These are phyloP conservation scores for Cephalotes varians DNA, from an alignment of 2,888 invertebrate species.

Conservation along the genomic window DNA sequence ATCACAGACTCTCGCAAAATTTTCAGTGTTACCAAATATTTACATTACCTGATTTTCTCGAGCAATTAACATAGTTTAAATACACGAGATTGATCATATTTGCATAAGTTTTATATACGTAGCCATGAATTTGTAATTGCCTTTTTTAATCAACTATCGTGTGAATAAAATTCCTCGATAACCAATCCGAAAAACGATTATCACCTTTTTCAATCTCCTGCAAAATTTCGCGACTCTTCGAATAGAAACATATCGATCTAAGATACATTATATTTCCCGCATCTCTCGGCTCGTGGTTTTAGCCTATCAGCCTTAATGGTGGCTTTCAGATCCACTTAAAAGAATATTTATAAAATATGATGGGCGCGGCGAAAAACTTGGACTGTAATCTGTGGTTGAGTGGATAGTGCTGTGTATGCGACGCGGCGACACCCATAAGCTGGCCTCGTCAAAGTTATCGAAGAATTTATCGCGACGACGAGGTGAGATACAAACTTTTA, in stretches of 20 bases:
- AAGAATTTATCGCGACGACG: slow-evolving; percentile 53
- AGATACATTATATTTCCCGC: slow-evolving; percentile 56
- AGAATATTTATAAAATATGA: slow-evolving; percentile 70
- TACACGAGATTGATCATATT: background rate
- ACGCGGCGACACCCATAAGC: slow-evolving; percentile 40
- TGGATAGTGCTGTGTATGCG: background rate
- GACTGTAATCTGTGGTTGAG: slow-evolving; percentile 18
- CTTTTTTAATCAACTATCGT: background rate
- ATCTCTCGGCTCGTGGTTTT: slow-evolving; percentile 45
- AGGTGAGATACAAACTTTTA: slow-evolving; percentile 51
- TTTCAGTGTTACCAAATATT: background rate
- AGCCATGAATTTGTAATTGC: background rate
- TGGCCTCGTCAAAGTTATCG: slow-evolving; percentile 48
- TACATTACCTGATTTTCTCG: background rate
- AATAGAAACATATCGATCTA: slow-evolving; percentile 48
- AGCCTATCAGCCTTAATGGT: slow-evolving; percentile 68
- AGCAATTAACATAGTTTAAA: background rate
- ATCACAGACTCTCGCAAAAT: slow-evolving; percentile 16
- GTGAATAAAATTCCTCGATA: background rate
- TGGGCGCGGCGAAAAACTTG: slow-evolving; percentile 43
- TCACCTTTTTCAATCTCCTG: background rate
- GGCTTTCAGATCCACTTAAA: slow-evolving; percentile 65
- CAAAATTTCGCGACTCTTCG: slow-evolving; percentile 19
- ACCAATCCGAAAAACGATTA: background rate
- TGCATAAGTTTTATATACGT: background rate